phyloP scores from a whole-genome alignment of 2,888 invertebrate genomes.

The Halocaridina rubra region DNA sequence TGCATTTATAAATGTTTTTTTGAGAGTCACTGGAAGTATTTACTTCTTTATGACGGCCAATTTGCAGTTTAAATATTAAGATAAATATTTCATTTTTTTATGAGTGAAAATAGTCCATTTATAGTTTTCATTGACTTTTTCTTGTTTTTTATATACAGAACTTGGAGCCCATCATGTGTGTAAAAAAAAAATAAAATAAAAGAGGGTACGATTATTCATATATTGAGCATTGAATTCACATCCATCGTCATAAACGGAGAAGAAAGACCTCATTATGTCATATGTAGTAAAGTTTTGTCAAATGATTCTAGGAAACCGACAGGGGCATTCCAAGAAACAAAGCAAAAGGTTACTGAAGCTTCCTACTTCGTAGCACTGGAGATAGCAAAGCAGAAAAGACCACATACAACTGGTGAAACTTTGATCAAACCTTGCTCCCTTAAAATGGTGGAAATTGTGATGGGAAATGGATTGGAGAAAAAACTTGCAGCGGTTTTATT shows the following conservation, averaged over 20 bases:
- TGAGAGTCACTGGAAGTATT: too few species aligned
- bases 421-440: neutral
- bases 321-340: neutral
- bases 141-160: neutral
- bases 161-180: neutral
- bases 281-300: neutral
- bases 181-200: too few species aligned
- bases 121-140: too few species aligned
- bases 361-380: too few species aligned
- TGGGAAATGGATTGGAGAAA: neutral
- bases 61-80: too few species aligned
- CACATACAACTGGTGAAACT: too few species aligned
- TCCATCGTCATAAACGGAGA: neutral
- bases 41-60: too few species aligned
- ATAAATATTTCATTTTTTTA: too few species aligned
- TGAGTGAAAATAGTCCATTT: too few species aligned
- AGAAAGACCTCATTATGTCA: neutral
- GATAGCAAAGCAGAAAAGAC: too few species aligned
- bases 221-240: neutral
- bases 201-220: neutral
- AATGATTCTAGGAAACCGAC: neutral
- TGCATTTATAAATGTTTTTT: too few species aligned
- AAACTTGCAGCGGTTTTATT: neutral
- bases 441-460: neutral
- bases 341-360: neutral